phyloP scores from a whole-genome alignment of 2,888 invertebrate genomes.

The Opisthograptis luteolata region DNA sequence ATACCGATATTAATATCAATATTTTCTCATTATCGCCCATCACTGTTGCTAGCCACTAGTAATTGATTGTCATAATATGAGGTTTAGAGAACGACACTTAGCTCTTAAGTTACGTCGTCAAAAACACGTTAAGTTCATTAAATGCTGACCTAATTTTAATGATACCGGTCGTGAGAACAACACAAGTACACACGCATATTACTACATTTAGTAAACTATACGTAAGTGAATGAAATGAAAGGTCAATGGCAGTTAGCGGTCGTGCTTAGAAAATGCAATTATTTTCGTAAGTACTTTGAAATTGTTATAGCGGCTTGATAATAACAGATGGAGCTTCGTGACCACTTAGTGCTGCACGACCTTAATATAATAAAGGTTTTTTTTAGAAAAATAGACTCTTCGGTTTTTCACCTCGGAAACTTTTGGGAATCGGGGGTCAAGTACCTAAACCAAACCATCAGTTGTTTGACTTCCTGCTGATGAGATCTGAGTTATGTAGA shows the following conservation, averaged over 20 bases:
- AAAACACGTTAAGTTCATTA: background rate
- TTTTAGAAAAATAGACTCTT: slow-evolving; percentile 26
- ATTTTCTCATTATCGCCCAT: no score
- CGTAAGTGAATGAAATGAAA: slow-evolving; percentile 47
- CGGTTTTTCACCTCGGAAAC: slow-evolving; percentile 21
- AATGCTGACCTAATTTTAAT: slow-evolving; percentile 11
- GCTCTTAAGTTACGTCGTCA: background rate
- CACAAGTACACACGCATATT: slow-evolving; percentile 10
- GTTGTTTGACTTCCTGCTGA: slow-evolving; percentile 16
- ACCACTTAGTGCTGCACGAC: slow-evolving; percentile 51
- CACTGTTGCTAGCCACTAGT: no score
- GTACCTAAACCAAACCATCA: slow-evolving; percentile 13
- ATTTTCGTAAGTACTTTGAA: slow-evolving; percentile 69
- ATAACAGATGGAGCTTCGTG: slow-evolving; percentile 71
- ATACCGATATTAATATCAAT: no score
- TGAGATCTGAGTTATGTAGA: slow-evolving; percentile 2
- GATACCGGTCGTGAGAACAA: slow-evolving; percentile 15
- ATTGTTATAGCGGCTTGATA: slow-evolving; percentile 75
- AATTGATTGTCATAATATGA: slow-evolving; percentile 12
- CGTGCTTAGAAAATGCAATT: slow-evolving; percentile 79
- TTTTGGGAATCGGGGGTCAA: slow-evolving; percentile 17
- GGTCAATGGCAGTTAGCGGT: slow-evolving; percentile 69
- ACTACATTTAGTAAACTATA: slow-evolving; percentile 15
- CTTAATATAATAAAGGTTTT: slow-evolving; percentile 16
- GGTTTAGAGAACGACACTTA: background rate